Conservation (phyloP, 2,113 vertebrate genomes). For the Periophthalmus modestus region DNA sequence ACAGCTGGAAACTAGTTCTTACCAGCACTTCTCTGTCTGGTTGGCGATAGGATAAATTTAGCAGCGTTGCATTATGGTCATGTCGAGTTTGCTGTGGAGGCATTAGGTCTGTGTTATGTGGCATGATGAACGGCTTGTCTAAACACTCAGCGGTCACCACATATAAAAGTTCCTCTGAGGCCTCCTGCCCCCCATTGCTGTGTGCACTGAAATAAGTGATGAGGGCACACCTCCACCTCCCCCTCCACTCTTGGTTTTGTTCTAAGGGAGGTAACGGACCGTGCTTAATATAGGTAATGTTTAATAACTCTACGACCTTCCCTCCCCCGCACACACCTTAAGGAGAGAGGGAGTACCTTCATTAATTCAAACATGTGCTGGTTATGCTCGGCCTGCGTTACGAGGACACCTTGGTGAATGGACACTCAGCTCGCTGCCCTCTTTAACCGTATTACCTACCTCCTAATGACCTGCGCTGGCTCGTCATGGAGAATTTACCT, state of each 20-base stretch:
- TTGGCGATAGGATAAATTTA: slow-evolving; percentile 27
- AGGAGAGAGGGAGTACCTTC: slow-evolving; percentile 37
- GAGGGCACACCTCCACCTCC: slow-evolving; percentile 20
- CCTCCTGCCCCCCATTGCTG: slow-evolving; percentile 17
- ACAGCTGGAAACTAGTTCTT: neutral
- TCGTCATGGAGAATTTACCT: slow-evolving; percentile 42
- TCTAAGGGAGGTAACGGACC: slow-evolving; percentile 51
- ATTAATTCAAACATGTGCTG: slow-evolving; percentile 58
- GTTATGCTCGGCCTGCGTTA: slow-evolving; percentile 46
- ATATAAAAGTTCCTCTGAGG: slow-evolving; percentile 57
- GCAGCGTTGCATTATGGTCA: slow-evolving; percentile 24
- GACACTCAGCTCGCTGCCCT: slow-evolving; percentile 28
- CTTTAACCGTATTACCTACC: slow-evolving; percentile 48
- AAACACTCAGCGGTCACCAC: slow-evolving; percentile 42
- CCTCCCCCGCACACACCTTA: slow-evolving; percentile 17
- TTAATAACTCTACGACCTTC: slow-evolving; percentile 42
- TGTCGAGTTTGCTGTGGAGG: slow-evolving; percentile 43
- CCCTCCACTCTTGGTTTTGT: slow-evolving; percentile 11
- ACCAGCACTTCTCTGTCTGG: slow-evolving; percentile 3
- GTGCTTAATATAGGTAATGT: slow-evolving; percentile 56
- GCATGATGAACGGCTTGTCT: slow-evolving; percentile 58
- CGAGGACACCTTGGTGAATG: slow-evolving; percentile 48
- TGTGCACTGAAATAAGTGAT: slow-evolving; percentile 29
- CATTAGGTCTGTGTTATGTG: slow-evolving; percentile 53
- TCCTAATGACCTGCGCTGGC: slow-evolving; percentile 49